phyloP scores from a whole-genome alignment of 2,113 vertebrate genomes.

The Poeciliopsis retropinna region DNA sequence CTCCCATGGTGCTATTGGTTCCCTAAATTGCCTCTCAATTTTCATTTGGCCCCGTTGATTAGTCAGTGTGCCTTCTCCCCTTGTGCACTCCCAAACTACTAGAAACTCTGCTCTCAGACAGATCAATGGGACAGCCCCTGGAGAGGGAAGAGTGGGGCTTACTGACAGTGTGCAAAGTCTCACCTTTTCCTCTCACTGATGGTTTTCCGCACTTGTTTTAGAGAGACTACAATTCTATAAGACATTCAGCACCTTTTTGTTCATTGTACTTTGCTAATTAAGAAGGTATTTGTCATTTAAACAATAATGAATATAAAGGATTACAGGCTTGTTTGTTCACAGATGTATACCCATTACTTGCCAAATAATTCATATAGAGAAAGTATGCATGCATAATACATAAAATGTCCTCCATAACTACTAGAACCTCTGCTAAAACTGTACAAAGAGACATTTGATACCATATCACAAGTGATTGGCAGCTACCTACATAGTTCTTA shows the following conservation, averaged over 20 bases:
- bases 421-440: too few species aligned
- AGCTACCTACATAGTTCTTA: too few species aligned
- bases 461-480: too few species aligned
- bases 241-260: not conserved
- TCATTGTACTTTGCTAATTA: not conserved
- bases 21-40: constrained; percentile 72
- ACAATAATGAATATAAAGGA: not conserved
- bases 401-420: too few species aligned
- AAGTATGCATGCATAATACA: too few species aligned
- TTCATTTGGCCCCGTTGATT: constrained; percentile 67
- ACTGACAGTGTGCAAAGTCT: not conserved
- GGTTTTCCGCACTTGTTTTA: constrained; percentile 35
- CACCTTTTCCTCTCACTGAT: constrained; percentile 7
- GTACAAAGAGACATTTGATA: too few species aligned
- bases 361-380: not conserved
- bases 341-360: not conserved
- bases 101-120: constrained; percentile 30
- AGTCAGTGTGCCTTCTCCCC: constrained; percentile 39
- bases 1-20: constrained; percentile 38
- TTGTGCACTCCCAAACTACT: constrained; percentile 27
- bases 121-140: constrained; percentile 54
- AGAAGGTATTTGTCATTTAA: not conserved
- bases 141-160: constrained; percentile 17
- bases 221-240: not conserved
- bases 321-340: not conserved